Evolutionary conservation across 1,140 invertebrate genomes (phyloP), one percentile per base, ranked within the genome.

Genomic region (Aplysia californica): DNA sequence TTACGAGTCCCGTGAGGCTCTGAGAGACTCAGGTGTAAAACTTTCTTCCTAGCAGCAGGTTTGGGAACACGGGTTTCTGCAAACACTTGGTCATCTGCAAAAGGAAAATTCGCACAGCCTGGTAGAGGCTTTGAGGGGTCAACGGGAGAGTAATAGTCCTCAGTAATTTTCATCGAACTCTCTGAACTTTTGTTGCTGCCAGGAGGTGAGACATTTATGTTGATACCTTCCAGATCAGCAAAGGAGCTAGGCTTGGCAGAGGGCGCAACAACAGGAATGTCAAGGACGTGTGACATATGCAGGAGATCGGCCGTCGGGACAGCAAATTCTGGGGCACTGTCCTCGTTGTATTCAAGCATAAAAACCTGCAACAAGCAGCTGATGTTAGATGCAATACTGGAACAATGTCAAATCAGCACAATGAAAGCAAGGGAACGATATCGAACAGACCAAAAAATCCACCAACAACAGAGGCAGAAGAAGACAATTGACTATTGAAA

Each of bases 221-320:
- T 26, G n/a, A 65, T 66, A 2, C 58, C 58, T 23, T 75, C 41
- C 38, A 75, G 61, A 10, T 66, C 72, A 3, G 2, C 26, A 3
- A 44, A 1, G 33, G 1, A 35, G 20, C 23, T 38, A 20, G 31
- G 23, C 5, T 3, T 21, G 2, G n/a, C 23, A 39, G 26, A 20
- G 38, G 59, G 72, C 21, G 50, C 6, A 33, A 44, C 59, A 31
- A 41, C 3, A 6, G 39, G 59, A 55, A 50, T 21, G n/a, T 75
- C 59, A 55, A 75, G n/a, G 59, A 65, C 23, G 5, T 41, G 38
- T 6, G 72, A 75, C 72, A 75, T 75, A 1, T 41, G 38, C n/a
- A 75, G 41, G 5, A 75, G 61, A 41, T 75, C 72, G 15, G n/a
- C 72, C 3, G 61, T 75, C 1, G 72, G 59, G 31, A 75, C 61